phyloP scores from a whole-genome alignment of 1,140 invertebrate genomes.

The Nymphalis io region DNA sequence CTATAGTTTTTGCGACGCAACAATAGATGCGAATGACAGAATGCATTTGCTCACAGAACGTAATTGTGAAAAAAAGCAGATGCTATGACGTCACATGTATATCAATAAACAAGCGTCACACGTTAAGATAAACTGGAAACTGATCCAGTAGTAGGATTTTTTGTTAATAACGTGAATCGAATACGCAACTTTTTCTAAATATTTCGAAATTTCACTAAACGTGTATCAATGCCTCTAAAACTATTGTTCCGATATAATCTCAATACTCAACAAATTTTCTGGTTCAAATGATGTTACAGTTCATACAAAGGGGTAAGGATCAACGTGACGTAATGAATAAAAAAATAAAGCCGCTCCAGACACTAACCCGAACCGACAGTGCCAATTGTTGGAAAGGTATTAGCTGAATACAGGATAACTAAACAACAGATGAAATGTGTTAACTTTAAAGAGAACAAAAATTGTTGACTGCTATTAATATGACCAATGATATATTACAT shows the following conservation, averaged over 20 bases:
- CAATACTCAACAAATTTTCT: conserved; percentile 8
- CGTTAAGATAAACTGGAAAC: too few species aligned
- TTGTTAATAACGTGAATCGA: not conserved
- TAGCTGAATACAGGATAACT: conserved; percentile 47
- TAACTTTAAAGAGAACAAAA: too few species aligned
- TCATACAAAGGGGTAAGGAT: conserved; percentile 52
- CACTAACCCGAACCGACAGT: conserved; percentile 66
- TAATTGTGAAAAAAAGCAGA: conserved; percentile 9
- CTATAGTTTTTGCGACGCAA: not conserved
- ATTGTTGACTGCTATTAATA: too few species aligned
- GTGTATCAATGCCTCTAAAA: not conserved
- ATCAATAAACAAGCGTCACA: not conserved
- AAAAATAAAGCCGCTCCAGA: conserved; percentile 71
- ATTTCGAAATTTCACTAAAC: too few species aligned
- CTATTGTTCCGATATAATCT: conserved; percentile 9
- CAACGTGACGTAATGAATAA: conserved; percentile 74
- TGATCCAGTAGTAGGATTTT: too few species aligned
- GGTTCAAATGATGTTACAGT: conserved; percentile 6
- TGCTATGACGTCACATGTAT: conserved; percentile 3
- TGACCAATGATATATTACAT: too few species aligned
- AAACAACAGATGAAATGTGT: conserved; percentile 16
- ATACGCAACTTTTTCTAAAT: not conserved
- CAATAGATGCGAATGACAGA: not conserved
- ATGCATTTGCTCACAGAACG: not conserved
- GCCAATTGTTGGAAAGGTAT: conserved; percentile 64